These are phyloP conservation scores for Galeruca laticollis DNA, from an alignment of 2,888 invertebrate species.

Conservation along the genomic window DNA sequence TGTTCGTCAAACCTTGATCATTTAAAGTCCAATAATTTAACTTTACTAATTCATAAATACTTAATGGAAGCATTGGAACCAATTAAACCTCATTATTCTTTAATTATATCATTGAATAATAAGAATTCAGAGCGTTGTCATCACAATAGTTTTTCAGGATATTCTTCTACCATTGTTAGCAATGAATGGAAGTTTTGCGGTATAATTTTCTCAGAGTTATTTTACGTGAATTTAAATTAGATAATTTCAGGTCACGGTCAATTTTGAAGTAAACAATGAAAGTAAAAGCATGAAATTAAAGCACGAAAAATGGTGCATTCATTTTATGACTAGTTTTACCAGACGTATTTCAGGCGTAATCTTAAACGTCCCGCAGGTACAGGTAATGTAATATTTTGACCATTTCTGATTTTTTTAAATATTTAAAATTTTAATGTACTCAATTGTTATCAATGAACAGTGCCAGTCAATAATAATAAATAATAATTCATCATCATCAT, in stretches of 20 bases:
- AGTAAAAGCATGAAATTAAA: too few relatives aligned
- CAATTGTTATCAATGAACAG: too few relatives aligned
- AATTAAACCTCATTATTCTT: conserved; percentile 2
- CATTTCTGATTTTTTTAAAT: too few relatives aligned
- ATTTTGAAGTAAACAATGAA: neutral
- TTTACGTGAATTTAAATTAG: neutral
- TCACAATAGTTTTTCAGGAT: neutral
- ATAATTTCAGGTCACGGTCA: neutral
- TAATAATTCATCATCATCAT: too few relatives aligned
- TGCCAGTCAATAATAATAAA: too few relatives aligned
- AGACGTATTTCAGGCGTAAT: too few relatives aligned
- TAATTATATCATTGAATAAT: neutral
- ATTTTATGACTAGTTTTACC: too few relatives aligned
- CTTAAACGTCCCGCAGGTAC: too few relatives aligned
- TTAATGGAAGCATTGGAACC: neutral
- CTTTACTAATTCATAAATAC: neutral
- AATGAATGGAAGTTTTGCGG: neutral
- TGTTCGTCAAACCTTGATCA: neutral
- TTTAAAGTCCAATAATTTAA: neutral
- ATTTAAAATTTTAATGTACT: too few relatives aligned
- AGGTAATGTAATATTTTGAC: too few relatives aligned
- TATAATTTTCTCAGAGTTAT: neutral
- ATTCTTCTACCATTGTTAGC: neutral
- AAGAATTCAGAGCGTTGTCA: neutral
- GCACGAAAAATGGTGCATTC: too few relatives aligned